Evolutionary conservation across 35 echinoderm and acorn worm genomes (phyloP), one percentile per base, ranked within the genome.

Genomic region (Ophiothrix spiculata): DNA sequence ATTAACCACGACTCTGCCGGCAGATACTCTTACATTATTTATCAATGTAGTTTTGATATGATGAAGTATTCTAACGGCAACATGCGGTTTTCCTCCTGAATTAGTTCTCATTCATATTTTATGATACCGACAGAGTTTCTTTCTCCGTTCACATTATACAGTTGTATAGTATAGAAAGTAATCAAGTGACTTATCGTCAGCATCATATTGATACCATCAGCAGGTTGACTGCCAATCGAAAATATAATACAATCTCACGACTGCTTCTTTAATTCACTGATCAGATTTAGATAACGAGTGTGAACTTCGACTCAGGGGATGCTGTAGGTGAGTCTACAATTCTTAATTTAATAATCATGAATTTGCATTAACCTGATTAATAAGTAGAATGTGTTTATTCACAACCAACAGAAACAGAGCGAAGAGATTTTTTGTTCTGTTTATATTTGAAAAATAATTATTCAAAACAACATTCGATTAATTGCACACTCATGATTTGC

Each of bases 321-420:
- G 60, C 60, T 69, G 60, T 69, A 69, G 60, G 60, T 69, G 23
- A 69, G 60, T 69, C 60, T 69, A 69, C 60, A 69, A 25, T n/a
- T 6, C 60, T 69, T 69, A 69, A 69, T 69, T 69, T 25, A 69
- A 69, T 69, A 69, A 69, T 69, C 60, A 25, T 25, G 17, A 6
- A 69, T 69, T 69, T 69, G 29, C 60, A 69, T 69, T 69, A 69
- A 69, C n/a, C n/a, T n/a, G n/a, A n/a, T n/a, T n/a, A n/a, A n/a
- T n/a, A n/a, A n/a, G n/a, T n/a, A n/a, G n/a, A n/a, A n/a, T n/a
- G n/a, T n/a, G n/a, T n/a, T n/a, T n/a, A n/a, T n/a, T n/a, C n/a
- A n/a, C n/a, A n/a, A n/a, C n/a, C n/a, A n/a, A n/a, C n/a, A n/a
- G n/a, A n/a, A n/a, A n/a, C n/a, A n/a, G n/a, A n/a, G n/a, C n/a